Evolutionary conservation across 2,113 vertebrate species (phyloP).

Genomic region (Apaloderma vittatum): DNA sequence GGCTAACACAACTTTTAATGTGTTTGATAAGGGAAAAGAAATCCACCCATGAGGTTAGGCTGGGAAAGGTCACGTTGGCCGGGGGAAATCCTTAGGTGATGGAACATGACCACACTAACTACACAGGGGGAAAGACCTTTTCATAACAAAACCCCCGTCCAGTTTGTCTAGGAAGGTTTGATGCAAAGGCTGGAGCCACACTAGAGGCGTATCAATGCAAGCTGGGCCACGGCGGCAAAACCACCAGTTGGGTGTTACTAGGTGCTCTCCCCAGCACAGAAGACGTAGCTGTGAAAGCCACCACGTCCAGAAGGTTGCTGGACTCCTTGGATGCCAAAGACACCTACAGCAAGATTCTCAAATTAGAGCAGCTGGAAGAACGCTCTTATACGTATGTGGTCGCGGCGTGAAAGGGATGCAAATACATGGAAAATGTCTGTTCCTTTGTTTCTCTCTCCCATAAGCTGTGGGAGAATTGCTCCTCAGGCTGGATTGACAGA

Average conservation of each 20-base stretch:
- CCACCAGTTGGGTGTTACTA: not conserved
- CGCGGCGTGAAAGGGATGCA: not conserved
- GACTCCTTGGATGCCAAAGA: not conserved
- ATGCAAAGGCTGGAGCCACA: not conserved
- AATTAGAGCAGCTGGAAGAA: not conserved
- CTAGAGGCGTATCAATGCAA: not conserved
- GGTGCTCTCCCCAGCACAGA: not conserved
- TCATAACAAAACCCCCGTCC: not conserved
- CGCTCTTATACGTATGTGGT: not conserved
- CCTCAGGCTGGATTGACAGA: not conserved
- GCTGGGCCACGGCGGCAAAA: not conserved
- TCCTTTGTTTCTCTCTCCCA: not conserved
- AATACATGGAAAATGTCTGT: not conserved
- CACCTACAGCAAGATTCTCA: not conserved
- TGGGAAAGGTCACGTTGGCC: not conserved
- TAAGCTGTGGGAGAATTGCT: not conserved
- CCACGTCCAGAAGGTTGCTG: not conserved
- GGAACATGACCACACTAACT: not conserved
- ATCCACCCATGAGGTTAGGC: not conserved
- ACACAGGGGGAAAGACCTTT: not conserved
- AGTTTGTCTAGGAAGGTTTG: not conserved
- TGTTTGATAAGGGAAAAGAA: not conserved
- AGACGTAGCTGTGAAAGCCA: not conserved
- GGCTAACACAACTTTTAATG: not conserved
- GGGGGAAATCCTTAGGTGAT: not conserved